A percentile compares a stretch with the other conserved stretches of the same genome.
Conservation (phyloP, 2,113 vertebrate genomes). For the Chauna torquata region DNA sequence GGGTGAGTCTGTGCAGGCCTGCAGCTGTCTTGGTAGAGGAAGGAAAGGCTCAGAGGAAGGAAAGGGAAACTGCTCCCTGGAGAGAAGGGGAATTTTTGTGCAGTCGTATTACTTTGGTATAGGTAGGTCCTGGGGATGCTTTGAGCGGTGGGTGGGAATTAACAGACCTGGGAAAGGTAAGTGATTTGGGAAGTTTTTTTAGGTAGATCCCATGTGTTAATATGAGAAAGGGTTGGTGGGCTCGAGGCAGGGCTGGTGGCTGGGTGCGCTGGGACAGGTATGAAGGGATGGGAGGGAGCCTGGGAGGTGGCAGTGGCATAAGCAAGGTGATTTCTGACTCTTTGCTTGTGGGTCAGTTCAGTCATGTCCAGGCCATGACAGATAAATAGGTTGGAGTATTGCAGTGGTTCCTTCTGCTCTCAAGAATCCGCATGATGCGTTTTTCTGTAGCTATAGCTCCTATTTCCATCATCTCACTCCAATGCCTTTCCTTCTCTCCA, state of each 20-base stretch:
- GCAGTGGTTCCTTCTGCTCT: neutral
- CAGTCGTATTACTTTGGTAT: accelerated
- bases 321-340: neutral
- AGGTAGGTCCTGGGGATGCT: neutral
- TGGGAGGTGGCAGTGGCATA: neutral
- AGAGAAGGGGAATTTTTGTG: neutral
- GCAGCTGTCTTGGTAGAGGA: neutral
- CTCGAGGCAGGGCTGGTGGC: neutral
- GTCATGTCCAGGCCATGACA: neutral
- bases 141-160: neutral
- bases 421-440: neutral
- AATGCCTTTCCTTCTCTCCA: neutral
- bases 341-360: neutral
- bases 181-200: neutral
- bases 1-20: neutral
- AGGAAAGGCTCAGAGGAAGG: neutral
- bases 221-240: neutral
- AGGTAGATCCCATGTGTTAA: neutral
- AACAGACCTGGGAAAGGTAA: neutral
- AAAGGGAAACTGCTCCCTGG: neutral
- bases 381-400: neutral
- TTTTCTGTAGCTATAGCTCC: neutral
- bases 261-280: neutral
- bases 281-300: neutral
- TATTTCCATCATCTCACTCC: neutral